Evolutionary conservation across 2,888 invertebrate species (phyloP), one percentile per base, ranked within the genome.

Genomic region (Nemapogon koenigi): DNA sequence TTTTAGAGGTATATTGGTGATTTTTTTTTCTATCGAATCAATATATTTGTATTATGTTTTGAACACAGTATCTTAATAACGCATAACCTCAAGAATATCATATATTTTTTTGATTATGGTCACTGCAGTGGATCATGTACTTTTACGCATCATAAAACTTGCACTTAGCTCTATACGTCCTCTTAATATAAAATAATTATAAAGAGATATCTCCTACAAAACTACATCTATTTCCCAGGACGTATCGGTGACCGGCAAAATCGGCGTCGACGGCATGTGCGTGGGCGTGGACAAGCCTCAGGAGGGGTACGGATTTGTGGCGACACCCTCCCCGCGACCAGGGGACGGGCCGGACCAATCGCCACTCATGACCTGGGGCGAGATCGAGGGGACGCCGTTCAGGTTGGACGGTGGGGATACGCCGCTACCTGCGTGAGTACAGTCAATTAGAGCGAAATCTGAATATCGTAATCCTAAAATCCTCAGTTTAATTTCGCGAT

Each of bases 291-390:
- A 83, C 32, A 73, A 81, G 46, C 55, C 65, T 8, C 72, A 81
- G 2, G 49, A 43, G 0, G 49, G 52, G 42, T 67, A 67, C 59
- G 82, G 86, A 47, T 85, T 94, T 50, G 84, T 97, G 16, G 85
- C 85, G 38, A 91, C 95, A 0, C 97, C 97, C 0, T 94, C 96
- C 1, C 97, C 97, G 1, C 85, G 87, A 27, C 97, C 97, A 1
- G 91, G 89, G n/a, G 84, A 83, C 37, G 75, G 62, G 1, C 75
- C 81, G 2, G 87, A 89, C 43, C 91, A 89, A 44, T 94, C 95
- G 16, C 99, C 99, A 2, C 78, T 99, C 43, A 97, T 99, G 97
- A 98, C 98, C 0, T 99, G 99, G 99, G 99, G 99, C 48, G 92
- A 96, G 75, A 96, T 99, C 40, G 97, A 98, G 61, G 96, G 97